These are phyloP conservation scores for Phalloptychus januarius DNA, from an alignment of 2,797 vertebrate species.

Conservation along the genomic window DNA sequence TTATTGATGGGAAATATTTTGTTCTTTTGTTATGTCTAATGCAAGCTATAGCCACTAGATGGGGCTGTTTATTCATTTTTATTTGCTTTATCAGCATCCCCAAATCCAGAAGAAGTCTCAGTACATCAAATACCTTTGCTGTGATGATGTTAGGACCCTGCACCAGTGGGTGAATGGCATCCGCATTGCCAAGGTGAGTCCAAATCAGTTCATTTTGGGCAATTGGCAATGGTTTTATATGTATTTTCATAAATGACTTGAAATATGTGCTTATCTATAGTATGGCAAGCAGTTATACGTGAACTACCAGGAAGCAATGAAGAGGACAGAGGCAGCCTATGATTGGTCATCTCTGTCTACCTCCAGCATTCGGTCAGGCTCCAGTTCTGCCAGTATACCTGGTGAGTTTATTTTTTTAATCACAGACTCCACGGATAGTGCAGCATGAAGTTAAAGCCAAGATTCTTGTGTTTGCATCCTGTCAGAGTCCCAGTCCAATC, in stretches of 20 bases:
- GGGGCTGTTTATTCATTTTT: not conserved
- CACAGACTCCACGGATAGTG: not conserved
- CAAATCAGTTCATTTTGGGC: not conserved
- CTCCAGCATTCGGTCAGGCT: conserved; percentile 95
- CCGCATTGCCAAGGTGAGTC: conserved; percentile 92
- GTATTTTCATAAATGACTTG: not conserved
- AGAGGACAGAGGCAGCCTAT: conserved; percentile 93
- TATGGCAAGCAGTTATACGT: conserved; percentile 94
- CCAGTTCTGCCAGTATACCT: conserved; percentile 93
- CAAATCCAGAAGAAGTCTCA: conserved; percentile 99
- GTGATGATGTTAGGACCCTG: conserved; percentile 93
- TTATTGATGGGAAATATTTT: not conserved
- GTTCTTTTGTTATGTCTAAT: not conserved
- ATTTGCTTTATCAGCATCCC: conserved; percentile 84
- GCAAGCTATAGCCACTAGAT: not conserved
- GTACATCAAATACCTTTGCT: conserved; percentile 98
- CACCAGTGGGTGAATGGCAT: conserved; percentile 99
- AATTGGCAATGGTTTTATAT: not conserved
- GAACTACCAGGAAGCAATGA: conserved; percentile 98
- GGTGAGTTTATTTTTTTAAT: conserved; percentile 74
- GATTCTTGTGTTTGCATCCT: conserved; percentile 1
- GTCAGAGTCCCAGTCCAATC: conserved; percentile 90
- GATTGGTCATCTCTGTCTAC: conserved; percentile 98
- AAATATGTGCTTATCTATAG: conserved; percentile 70
- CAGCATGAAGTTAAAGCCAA: not conserved